Evolutionary conservation across 2,888 invertebrate species (phyloP).

Genomic region (Oscheius myriophilus): DNA sequence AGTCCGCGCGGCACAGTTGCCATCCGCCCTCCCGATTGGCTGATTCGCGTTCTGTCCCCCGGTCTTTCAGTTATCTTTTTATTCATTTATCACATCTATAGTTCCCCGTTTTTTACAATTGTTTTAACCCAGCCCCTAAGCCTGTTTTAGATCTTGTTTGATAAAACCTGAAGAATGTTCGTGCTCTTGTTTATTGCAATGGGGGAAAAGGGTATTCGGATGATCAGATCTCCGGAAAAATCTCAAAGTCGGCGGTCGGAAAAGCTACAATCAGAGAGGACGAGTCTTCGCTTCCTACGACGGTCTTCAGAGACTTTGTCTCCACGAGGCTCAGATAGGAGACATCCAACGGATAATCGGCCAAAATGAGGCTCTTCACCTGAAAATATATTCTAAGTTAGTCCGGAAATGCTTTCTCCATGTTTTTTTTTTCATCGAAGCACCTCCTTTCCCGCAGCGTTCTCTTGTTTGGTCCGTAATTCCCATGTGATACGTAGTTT

Average conservation of each 20-base stretch:
- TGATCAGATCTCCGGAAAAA: too few relatives aligned
- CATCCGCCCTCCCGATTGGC: background rate
- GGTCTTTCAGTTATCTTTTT: slow-evolving; percentile 25
- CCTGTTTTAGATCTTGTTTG: slow-evolving; percentile 28
- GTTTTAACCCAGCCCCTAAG: slow-evolving; percentile 20
- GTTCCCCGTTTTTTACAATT: slow-evolving; percentile 13
- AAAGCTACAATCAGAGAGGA: too few relatives aligned
- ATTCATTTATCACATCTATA: background rate
- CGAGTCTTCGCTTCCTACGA: background rate
- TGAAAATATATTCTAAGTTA: slow-evolving; percentile 6
- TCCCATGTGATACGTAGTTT: too few relatives aligned
- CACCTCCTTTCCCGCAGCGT: too few relatives aligned
- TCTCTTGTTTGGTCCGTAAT: too few relatives aligned
- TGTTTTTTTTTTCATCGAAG: too few relatives aligned
- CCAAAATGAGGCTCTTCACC: slow-evolving; percentile 3
- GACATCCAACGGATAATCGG: background rate
- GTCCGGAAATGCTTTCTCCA: too few relatives aligned
- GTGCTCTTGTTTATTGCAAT: too few relatives aligned
- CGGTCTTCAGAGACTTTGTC: background rate
- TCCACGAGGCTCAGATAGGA: slow-evolving; percentile 12
- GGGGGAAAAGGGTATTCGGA: too few relatives aligned
- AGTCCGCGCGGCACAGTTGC: slow-evolving; percentile 23
- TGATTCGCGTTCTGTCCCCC: slow-evolving; percentile 20
- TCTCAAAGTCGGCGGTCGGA: too few relatives aligned
- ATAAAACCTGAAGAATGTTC: slow-evolving; percentile 1